Conservation (phyloP, 1,140 invertebrate genomes). For the Amyelois transitella region DNA sequence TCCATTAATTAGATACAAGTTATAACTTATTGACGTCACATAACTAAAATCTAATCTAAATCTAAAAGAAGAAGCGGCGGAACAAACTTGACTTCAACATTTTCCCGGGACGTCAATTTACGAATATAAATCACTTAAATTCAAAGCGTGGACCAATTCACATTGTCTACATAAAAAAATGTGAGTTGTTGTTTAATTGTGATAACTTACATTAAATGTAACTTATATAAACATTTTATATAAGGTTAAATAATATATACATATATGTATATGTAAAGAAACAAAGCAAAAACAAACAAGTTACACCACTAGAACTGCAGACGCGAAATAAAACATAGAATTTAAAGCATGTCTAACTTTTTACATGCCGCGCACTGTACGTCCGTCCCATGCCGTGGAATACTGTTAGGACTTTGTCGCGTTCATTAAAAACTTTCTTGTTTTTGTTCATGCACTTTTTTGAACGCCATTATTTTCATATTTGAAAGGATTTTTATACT, state of each 20-base stretch:
- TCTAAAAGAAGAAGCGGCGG: no score
- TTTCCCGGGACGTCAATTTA: no score
- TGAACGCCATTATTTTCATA: not conserved
- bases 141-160: no score
- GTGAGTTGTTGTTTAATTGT: no score
- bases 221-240: not conserved
- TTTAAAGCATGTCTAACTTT: not conserved
- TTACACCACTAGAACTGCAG: not conserved
- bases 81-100: no score
- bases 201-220: no score
- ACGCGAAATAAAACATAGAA: not conserved
- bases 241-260: not conserved
- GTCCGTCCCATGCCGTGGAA: no score
- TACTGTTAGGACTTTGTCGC: not conserved
- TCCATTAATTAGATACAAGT: no score
- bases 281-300: not conserved
- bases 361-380: not conserved
- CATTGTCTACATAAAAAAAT: no score
- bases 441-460: not conserved
- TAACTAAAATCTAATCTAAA: no score
- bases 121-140: no score
- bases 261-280: not conserved
- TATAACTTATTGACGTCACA: no score
- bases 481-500: not conserved
- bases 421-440: not conserved